Conservation (phyloP, 2,888 invertebrate species). For the Germaria angustata region DNA sequence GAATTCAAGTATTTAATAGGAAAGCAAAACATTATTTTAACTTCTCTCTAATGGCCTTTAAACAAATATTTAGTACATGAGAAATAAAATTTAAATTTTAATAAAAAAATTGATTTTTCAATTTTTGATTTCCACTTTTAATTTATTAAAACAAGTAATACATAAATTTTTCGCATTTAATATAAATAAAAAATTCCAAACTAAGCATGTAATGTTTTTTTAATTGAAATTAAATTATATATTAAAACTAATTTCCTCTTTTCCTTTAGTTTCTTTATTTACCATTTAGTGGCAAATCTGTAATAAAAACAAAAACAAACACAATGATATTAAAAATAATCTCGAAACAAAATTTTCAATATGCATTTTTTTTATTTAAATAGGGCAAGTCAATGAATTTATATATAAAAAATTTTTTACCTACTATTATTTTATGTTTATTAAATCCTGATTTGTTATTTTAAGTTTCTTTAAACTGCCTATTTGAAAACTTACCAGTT, state of each 20-base stretch:
- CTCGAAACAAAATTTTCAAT: constrained; percentile 21
- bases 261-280: constrained; percentile 16
- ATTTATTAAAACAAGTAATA: not conserved
- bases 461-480: too few relatives aligned
- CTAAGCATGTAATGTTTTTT: not conserved
- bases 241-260: not conserved
- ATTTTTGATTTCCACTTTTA: not conserved
- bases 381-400: too few relatives aligned
- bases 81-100: constrained; percentile 44
- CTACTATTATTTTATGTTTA: too few relatives aligned
- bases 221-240: constrained; percentile 20
- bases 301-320: constrained; percentile 37
- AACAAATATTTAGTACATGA: constrained; percentile 41
- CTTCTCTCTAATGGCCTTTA: constrained; percentile 54
- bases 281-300: constrained; percentile 33
- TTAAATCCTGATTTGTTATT: too few relatives aligned
- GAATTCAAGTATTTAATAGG: constrained; percentile 12
- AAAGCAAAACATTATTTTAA: constrained; percentile 8
- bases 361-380: constrained; percentile 27
- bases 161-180: not conserved
- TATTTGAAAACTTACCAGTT: too few relatives aligned
- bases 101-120: not conserved
- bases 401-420: too few relatives aligned
- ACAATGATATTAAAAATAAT: constrained; percentile 43
- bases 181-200: not conserved